A percentile compares a stretch with the other conserved stretches of the same genome.
Evolutionary conservation across 1,140 invertebrate species (phyloP).

Genomic region (Dendrolimus punctatus): DNA sequence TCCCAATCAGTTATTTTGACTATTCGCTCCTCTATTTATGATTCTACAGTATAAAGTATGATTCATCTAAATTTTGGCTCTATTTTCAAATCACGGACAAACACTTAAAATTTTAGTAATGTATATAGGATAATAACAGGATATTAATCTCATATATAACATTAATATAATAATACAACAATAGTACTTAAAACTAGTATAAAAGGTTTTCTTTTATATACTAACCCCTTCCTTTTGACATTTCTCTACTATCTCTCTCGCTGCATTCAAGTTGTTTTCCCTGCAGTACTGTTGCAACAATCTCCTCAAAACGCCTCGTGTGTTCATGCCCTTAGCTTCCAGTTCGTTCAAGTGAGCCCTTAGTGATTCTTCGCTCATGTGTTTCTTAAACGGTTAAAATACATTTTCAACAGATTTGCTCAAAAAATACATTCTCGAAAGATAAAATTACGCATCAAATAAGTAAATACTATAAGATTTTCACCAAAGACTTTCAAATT

Average conservation of each 20-base stretch:
- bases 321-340: slow-evolving; percentile 72
- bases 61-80: no score
- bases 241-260: slow-evolving; percentile 59
- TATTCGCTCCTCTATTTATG: no score
- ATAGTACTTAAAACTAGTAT: background rate
- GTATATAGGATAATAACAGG: no score
- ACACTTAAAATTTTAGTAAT: no score
- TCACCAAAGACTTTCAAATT: no score
- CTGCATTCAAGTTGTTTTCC: slow-evolving; percentile 60
- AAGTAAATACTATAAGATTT: no score
- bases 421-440: no score
- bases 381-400: slow-evolving; percentile 39
- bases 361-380: slow-evolving; percentile 71
- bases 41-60: no score
- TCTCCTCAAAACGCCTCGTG: slow-evolving; percentile 68
- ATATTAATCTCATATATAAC: no score
- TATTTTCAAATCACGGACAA: no score
- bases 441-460: no score
- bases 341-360: slow-evolving; percentile 71
- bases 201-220: slow-evolving; percentile 8
- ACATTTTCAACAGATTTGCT: background rate
- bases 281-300: slow-evolving; percentile 68
- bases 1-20: no score
- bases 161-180: background rate
- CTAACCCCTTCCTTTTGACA: slow-evolving; percentile 59